Conservation (phyloP, 1,140 invertebrate species). For the Plodia interpunctella region DNA sequence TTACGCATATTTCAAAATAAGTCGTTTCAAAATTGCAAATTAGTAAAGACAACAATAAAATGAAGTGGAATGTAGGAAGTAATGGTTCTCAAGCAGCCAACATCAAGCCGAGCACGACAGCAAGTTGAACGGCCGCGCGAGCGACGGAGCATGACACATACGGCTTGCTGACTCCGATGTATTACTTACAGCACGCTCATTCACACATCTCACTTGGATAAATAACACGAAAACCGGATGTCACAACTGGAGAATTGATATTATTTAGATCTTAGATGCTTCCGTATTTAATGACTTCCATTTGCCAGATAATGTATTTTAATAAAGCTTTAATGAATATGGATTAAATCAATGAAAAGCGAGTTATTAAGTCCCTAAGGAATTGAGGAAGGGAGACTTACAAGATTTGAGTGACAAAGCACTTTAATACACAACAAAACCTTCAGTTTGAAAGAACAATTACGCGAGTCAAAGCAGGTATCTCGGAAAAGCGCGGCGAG, state of each 20-base stretch:
- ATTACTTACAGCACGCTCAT: conserved; percentile 20
- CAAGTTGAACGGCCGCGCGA: conserved; percentile 63
- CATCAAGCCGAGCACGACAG: conserved; percentile 48
- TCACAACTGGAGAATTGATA: conserved; percentile 2
- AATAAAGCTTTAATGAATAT: conserved; percentile 42
- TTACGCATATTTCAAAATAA: background rate
- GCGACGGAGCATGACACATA: conserved; percentile 54
- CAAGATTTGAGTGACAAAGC: conserved; percentile 71
- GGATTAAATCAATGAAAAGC: conserved; percentile 51
- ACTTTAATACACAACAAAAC: conserved; percentile 67
- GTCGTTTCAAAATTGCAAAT: conserved; percentile 15
- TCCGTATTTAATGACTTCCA: background rate
- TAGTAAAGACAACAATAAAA: background rate
- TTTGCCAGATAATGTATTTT: conserved; percentile 19
- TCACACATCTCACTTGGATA: conserved; percentile 14
- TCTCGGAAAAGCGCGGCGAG: conserved; percentile 60
- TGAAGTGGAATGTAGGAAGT: conserved; percentile 50
- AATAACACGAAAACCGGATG: conserved; percentile 13
- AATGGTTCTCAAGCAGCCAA: conserved; percentile 52
- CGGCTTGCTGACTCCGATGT: conserved; percentile 41
- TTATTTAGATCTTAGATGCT: background rate
- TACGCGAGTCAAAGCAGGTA: conserved; percentile 70
- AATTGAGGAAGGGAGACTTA: conserved; percentile 44
- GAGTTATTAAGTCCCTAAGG: conserved; percentile 27
- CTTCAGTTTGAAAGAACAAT: conserved; percentile 72